A percentile compares a stretch with the other conserved stretches of the same genome.
Evolutionary conservation across 2,113 vertebrate species (phyloP).

Genomic region (Perca schrenkii): DNA sequence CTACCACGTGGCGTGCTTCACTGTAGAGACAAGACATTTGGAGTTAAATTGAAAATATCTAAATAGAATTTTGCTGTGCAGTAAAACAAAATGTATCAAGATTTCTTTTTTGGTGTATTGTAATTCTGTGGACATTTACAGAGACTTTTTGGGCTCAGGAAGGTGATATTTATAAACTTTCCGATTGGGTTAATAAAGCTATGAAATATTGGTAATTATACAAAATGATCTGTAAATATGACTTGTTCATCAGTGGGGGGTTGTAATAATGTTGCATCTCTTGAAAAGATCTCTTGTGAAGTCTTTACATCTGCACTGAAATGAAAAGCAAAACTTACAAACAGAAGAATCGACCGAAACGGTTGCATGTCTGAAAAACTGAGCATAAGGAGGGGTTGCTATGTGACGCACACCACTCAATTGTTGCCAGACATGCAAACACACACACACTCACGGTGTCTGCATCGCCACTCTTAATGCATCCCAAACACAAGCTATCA

Average conservation of each 20-base stretch:
- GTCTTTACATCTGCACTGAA: constrained; percentile 26
- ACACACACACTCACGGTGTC: constrained; percentile 48
- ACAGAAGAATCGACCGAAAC: constrained; percentile 44
- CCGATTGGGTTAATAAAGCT: neutral
- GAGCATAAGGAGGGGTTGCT: constrained; percentile 46
- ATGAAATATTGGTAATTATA: neutral
- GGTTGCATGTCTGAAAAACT: constrained; percentile 26
- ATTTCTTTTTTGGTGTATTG: neutral
- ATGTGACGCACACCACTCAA: constrained; percentile 57
- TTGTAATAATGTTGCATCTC: constrained; percentile 1
- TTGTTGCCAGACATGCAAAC: constrained; percentile 56
- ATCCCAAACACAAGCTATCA: constrained; percentile 84
- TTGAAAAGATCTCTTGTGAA: neutral
- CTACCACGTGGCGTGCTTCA: neutral
- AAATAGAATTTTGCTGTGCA: neutral
- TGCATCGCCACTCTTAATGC: constrained; percentile 81
- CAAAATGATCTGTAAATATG: constrained; percentile 14
- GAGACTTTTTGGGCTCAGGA: neutral
- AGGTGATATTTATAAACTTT: neutral
- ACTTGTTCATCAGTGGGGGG: neutral
- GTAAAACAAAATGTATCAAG: neutral
- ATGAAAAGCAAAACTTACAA: constrained; percentile 55
- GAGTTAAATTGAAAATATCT: neutral
- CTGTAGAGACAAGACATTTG: neutral
- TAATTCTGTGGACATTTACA: neutral